Evolutionary conservation across 2,888 invertebrate species (phyloP).

Genomic region (Limnephilus lunatus): DNA sequence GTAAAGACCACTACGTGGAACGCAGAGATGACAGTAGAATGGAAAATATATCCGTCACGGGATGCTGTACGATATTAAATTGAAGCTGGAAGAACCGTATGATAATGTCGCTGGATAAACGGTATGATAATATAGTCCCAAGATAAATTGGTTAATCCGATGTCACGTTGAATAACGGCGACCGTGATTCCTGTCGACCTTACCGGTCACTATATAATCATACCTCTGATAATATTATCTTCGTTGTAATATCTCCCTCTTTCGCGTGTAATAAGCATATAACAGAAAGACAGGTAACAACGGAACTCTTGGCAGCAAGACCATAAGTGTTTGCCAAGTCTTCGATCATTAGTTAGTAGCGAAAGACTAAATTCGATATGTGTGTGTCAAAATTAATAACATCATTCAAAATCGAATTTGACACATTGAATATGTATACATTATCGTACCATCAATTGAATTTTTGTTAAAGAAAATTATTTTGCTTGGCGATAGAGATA

Average conservation of each 20-base stretch:
- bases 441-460: background rate
- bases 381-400: background rate
- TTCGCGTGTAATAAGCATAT: background rate
- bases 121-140: background rate
- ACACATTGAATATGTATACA: background rate
- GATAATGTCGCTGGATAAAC: background rate
- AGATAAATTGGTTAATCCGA: slow-evolving; percentile 39
- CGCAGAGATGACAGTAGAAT: background rate
- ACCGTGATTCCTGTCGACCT: slow-evolving; percentile 30
- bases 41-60: background rate
- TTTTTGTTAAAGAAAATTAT: background rate
- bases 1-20: background rate
- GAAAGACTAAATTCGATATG: no score
- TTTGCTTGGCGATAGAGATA: background rate
- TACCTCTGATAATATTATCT: background rate
- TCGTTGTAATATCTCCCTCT: background rate
- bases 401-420: background rate
- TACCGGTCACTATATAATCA: background rate
- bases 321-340: background rate
- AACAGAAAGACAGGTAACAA: background rate
- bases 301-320: background rate
- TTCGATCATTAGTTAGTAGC: background rate
- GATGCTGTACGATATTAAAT: background rate
- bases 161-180: slow-evolving; percentile 24
- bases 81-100: background rate